Conservation (phyloP, 2,797 vertebrate species). For the Microctenopoma lineatum region DNA sequence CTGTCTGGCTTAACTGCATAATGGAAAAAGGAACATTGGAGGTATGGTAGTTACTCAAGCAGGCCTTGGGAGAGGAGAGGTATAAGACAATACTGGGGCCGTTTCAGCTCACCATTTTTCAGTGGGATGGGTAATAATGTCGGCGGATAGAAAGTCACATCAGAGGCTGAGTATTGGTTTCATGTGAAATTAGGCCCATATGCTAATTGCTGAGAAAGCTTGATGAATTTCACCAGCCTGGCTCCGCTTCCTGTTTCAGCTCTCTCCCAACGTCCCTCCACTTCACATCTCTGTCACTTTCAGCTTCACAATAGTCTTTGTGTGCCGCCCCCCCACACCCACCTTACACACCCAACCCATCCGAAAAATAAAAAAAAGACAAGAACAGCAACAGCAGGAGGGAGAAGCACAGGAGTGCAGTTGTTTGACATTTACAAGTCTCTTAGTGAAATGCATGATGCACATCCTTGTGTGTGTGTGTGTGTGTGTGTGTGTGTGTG, state of each 20-base stretch:
- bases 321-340: background rate
- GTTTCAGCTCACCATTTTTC: conserved; percentile 65
- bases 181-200: conserved; percentile 79
- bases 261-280: conserved; percentile 66
- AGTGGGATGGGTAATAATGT: conserved; percentile 63
- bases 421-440: conserved; percentile 82
- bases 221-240: conserved; percentile 71
- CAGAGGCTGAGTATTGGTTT: conserved; percentile 71
- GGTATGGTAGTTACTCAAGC: conserved; percentile 79
- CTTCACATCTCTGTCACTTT: conserved; percentile 64
- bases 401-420: conserved; percentile 58
- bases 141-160: conserved; percentile 66
- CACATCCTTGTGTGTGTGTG: conserved; percentile 53
- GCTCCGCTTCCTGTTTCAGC: conserved; percentile 59
- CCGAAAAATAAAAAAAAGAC: conserved; percentile 40
- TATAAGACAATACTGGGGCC: conserved; percentile 74
- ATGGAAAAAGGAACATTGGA: conserved; percentile 79
- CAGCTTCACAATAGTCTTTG: conserved; percentile 35
- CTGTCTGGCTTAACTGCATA: conserved; percentile 85
- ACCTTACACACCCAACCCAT: background rate
- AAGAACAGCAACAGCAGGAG: conserved; percentile 57
- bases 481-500: conserved; percentile 42
- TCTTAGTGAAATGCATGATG: conserved; percentile 70
- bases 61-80: conserved; percentile 67
- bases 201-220: conserved; percentile 78